Base-by-base conservation (phyloP, 2,888 invertebrate species). In the Epirrhoe tristata region DNA sequence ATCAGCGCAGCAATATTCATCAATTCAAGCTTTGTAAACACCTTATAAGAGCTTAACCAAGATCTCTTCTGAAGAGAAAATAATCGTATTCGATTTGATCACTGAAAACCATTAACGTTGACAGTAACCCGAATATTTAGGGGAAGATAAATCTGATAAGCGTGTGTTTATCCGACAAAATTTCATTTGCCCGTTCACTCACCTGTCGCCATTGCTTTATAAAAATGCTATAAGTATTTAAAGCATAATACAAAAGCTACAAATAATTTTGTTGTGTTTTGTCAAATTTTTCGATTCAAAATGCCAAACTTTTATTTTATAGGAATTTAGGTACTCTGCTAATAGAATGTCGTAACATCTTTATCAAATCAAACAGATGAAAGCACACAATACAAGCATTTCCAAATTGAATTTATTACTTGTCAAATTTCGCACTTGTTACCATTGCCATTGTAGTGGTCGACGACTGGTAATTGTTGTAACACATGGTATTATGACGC, bases 401-500 rank as follows among this genome's bases (percentile, higher is more conserved):
- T 78, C n/a, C 75, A 85, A 90, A 91, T 90, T 85, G 79, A 90
- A 92, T 93, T 92, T 91, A 91, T 91, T 84, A 85, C 87, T 86
- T 91, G 91, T 90, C 90, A 91, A 88, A 90, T 87, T 84, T 81
- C 77, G 74, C 90, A 91, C 89, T 91, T 90, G 89, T 89, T 85
- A 76, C 77, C 74, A 75, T 79, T 77, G 81, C 87, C 78, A 86
- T 86, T 84, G 85, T 85, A 83, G 85, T 83, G 78, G 76, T 75
- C 76, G 83, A 80, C 81, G 77, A 77, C 79, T 77, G 83, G 86
- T 91, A 93, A 93, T 93, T 87, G 92, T 81, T 79, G 71, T 74
- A 86, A 89, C 93, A 93, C 92, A 92, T 93, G 93, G 83, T 86
- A 81, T 82, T 84, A 75, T 81, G 78, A 68, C 72, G 73, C 69